These are phyloP conservation scores for Drosophila multiciliata DNA, from an alignment of 2,888 invertebrate species.

Conservation along the genomic window DNA sequence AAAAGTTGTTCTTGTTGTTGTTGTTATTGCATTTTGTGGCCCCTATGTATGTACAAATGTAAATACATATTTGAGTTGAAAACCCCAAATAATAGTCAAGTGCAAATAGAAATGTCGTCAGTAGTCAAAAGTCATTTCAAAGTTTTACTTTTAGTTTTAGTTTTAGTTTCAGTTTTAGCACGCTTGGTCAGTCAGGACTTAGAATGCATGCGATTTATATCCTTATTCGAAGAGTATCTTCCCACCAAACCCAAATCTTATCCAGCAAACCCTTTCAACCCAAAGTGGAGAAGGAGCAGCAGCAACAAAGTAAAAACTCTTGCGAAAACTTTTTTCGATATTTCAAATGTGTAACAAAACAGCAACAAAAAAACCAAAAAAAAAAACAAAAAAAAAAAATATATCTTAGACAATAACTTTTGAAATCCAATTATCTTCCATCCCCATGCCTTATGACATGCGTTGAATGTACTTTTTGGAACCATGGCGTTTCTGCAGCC, in stretches of 20 bases:
- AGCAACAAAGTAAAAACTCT: constrained; percentile 51
- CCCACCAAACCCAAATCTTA: constrained; percentile 37
- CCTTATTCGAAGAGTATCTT: background rate
- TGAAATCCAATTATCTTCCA: constrained; percentile 67
- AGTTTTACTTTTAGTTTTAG: constrained; percentile 35
- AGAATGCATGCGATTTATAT: constrained; percentile 48
- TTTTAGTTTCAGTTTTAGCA: constrained; percentile 34
- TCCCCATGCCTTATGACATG: constrained; percentile 37
- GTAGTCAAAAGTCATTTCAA: constrained; percentile 79
- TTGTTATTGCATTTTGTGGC: constrained; percentile 5
- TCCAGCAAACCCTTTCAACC: constrained; percentile 8
- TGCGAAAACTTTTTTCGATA: constrained; percentile 74
- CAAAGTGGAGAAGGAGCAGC: background rate
- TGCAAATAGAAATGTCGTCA: constrained; percentile 64
- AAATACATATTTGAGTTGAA: background rate
- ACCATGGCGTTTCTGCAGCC: constrained; percentile 48
- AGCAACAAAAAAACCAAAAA: constrained; percentile 5
- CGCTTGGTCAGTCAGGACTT: constrained; percentile 73
- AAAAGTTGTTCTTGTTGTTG: constrained; percentile 51
- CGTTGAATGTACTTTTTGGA: constrained; percentile 16
- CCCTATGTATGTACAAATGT: background rate
- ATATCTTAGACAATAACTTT: constrained; percentile 72
- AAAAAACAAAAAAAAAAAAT: constrained; percentile 4
- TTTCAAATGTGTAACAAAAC: constrained; percentile 54
- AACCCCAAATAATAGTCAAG: constrained; percentile 44